Base-by-base conservation (phyloP, 2,113 vertebrate species). In the Phoxinus phoxinus region DNA sequence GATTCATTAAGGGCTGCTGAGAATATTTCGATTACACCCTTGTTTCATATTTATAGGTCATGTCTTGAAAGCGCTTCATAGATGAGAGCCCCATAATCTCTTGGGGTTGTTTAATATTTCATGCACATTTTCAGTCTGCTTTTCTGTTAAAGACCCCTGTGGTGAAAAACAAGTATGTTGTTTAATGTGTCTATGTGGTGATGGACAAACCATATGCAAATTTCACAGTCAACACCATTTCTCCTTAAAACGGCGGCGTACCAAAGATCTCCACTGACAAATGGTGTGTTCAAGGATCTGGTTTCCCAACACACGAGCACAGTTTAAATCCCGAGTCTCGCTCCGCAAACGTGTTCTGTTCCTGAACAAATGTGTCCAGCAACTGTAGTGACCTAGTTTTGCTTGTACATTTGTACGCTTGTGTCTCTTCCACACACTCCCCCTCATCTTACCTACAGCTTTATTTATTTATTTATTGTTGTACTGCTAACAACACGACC, bases 71-170 rank as follows among this genome's bases (percentile, higher is more conserved):
- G 69, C 1, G 2, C 30, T 77, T 58, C 27, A 27, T 35, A n/a
- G 12, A 61, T 15, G 25, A 71, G 72, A 77, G 37, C 4, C 72
- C n/a, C 69, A 32, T 25, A 9, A 32, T 65, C 35, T 59, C 32
- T 3, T 48, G 46, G 23, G 25, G 6, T 48, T 76, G 30, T 82
- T 82, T 21, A 87, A 84, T 87, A 85, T 87, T 82, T 77, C 3
- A 85, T 58, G 48, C 6, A 15, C 27, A 74, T 75, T 75, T 75
- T 53, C 7, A 12, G 9, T 9, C 9, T 71, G 67, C 67, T 71
- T 41, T 56, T 56, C 23, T 56, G 53, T 56, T 56, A 23, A 56
- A 56, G 53, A 8, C 51, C 53, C 19, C 19, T 23, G 53, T 56
- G 19, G 19, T 56, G 53, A 56, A 56, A 56, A 56, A 21, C 51